phyloP scores from a whole-genome alignment of 2,888 invertebrate genomes.

The Papilio protenor region DNA sequence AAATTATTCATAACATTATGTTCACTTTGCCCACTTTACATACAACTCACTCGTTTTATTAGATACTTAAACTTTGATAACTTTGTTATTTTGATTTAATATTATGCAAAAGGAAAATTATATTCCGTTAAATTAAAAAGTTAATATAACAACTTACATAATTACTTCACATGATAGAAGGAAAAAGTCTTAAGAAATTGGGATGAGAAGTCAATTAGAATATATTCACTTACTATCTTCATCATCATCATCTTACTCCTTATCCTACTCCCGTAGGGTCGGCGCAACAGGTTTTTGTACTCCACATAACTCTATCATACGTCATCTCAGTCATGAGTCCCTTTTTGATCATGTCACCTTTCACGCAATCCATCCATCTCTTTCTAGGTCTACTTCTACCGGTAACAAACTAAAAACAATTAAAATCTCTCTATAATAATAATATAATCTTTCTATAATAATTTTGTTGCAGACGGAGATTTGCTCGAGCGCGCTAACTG shows the following conservation, averaged over 20 bases:
- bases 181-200: no score
- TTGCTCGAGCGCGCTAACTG: conserved; percentile 95
- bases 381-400: no score
- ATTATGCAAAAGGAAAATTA: background rate
- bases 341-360: no score
- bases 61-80: background rate
- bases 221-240: background rate
- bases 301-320: no score
- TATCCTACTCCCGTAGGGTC: no score
- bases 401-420: background rate
- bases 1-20: conserved; percentile 64
- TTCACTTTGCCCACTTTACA: conserved; percentile 48
- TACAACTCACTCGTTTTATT: conserved; percentile 27
- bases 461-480: conserved; percentile 92
- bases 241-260: no score
- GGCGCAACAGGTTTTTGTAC: no score
- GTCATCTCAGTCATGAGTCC: no score
- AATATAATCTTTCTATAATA: no score
- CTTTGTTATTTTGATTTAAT: conserved; percentile 1
- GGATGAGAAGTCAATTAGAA: background rate
- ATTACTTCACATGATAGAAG: background rate
- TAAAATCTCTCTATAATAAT: background rate
- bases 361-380: no score
- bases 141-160: background rate
- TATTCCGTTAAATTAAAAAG: background rate